A percentile compares a stretch with the other conserved stretches of the same genome.
Conservation (phyloP, 2,113 vertebrate species). For the Hydrolagus affinis region DNA sequence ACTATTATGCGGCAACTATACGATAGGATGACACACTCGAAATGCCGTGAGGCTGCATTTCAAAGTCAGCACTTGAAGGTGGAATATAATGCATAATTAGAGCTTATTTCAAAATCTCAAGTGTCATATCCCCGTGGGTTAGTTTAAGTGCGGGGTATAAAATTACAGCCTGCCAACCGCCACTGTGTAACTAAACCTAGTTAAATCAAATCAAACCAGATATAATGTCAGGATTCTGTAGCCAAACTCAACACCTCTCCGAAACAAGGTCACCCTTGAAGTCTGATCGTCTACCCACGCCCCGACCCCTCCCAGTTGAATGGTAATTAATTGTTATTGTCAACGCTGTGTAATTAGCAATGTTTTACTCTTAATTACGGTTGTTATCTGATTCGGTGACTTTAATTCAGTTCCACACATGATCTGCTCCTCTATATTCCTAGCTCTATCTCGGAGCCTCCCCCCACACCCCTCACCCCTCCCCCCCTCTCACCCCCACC, state of each 20-base stretch:
- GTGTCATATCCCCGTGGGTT: slow-evolving; percentile 24
- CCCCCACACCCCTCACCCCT: no score
- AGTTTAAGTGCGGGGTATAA: slow-evolving; percentile 15
- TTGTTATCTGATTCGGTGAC: neutral
- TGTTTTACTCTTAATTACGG: slow-evolving; percentile 12
- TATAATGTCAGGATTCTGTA: neutral
- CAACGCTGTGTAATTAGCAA: slow-evolving; percentile 8
- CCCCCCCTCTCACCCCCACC: no score
- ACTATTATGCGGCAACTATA: neutral
- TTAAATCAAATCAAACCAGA: slow-evolving; percentile 7
- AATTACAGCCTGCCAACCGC: slow-evolving; percentile 15
- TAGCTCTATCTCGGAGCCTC: no score
- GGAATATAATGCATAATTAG: slow-evolving; percentile 31
- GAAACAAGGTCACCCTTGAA: slow-evolving; percentile 24
- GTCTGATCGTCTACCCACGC: neutral
- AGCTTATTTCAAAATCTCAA: slow-evolving; percentile 14
- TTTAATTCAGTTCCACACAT: neutral
- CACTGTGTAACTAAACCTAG: slow-evolving; percentile 16
- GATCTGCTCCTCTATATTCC: no score
- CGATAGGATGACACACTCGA: neutral
- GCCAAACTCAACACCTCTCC: neutral
- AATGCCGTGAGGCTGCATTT: slow-evolving; percentile 5
- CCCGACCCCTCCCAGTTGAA: neutral
- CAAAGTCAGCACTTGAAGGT: slow-evolving; percentile 28
- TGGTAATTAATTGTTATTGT: slow-evolving; percentile 26